A percentile compares a stretch with the other conserved stretches of the same genome.
Conservation (phyloP, 2,113 vertebrate species). For the Laticauda colubrina region DNA sequence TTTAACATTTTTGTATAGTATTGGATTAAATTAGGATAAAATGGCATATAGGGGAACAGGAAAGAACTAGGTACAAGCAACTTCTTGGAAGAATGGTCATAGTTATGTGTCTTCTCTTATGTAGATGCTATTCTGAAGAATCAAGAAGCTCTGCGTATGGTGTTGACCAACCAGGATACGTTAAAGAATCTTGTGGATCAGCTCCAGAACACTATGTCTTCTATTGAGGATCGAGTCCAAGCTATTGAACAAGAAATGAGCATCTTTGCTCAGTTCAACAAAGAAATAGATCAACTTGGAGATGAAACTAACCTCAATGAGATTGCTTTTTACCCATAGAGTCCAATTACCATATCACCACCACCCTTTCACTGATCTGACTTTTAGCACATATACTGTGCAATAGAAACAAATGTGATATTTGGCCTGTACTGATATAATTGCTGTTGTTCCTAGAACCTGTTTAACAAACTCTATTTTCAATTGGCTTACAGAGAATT, state of each 20-base stretch:
- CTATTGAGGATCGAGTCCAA: background rate
- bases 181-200: background rate
- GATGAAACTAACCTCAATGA: background rate
- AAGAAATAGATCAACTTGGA: constrained; percentile 2
- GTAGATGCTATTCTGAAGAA: background rate
- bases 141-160: background rate
- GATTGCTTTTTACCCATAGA: background rate
- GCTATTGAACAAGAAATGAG: constrained; percentile 6
- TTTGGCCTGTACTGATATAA: background rate
- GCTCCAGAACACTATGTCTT: background rate
- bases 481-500: background rate
- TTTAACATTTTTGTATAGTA: background rate
- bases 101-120: background rate
- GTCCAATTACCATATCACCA: background rate
- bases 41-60: background rate
- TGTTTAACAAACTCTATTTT: background rate
- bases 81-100: background rate
- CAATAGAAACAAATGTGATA: background rate
- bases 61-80: background rate
- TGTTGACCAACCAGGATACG: background rate
- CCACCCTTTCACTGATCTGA: background rate
- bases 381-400: background rate
- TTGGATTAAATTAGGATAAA: background rate
- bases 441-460: background rate
- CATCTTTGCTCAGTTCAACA: background rate